Conservation (phyloP, 1,140 invertebrate species). For the Caerostris darwini region DNA sequence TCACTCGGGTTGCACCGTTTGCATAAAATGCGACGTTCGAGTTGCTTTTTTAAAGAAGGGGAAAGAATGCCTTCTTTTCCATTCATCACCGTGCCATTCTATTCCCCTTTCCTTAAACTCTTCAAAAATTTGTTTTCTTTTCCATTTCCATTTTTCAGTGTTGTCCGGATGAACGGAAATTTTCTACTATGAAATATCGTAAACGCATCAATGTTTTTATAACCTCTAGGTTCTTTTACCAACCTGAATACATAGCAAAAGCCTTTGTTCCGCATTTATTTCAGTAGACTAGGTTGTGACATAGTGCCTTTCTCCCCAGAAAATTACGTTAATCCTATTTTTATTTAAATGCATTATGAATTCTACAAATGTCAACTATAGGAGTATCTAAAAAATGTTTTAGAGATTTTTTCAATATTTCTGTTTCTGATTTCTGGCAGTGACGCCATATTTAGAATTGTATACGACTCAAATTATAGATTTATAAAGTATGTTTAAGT, state of each 20-base stretch:
- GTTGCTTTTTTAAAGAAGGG: slow-evolving; percentile 45
- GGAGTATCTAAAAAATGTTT: no score
- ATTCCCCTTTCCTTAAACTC: background rate
- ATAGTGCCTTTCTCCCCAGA: background rate
- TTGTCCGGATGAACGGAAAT: background rate
- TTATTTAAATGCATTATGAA: background rate
- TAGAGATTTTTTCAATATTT: no score
- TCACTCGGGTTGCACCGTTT: slow-evolving; percentile 52
- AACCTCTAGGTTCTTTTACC: background rate
- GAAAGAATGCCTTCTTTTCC: slow-evolving; percentile 35
- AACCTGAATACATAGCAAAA: background rate
- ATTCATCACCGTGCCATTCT: slow-evolving; percentile 61
- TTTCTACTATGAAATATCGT: slow-evolving; percentile 33
- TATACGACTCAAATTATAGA: no score
- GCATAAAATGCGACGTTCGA: slow-evolving; percentile 50
- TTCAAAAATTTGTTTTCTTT: slow-evolving; percentile 70
- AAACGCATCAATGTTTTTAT: slow-evolving; percentile 74
- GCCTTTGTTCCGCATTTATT: no score
- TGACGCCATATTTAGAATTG: no score
- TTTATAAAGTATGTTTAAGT: no score
- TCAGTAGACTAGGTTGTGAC: background rate
- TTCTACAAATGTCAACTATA: no score
- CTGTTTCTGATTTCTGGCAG: no score
- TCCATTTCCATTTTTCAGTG: slow-evolving; percentile 65
- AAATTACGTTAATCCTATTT: background rate